Evolutionary conservation across 2,113 vertebrate species (phyloP), one percentile per base, ranked within the genome.

Genomic region (Chaetops frenatus): DNA sequence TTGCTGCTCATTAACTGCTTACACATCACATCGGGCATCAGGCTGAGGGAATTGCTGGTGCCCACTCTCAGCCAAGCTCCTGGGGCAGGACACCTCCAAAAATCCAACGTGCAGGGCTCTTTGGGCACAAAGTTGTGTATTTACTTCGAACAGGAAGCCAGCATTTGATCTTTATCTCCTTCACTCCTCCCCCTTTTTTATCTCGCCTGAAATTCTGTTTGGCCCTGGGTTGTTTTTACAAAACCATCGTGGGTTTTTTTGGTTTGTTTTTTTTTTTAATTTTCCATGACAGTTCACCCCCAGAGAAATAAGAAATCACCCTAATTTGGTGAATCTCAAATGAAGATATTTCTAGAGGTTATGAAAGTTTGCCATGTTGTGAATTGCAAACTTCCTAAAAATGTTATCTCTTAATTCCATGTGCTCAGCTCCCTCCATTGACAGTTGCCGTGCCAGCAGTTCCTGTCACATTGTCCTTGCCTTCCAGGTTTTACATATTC

Each of bases 81-180:
- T 44, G 1, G 44, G 27, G 28, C 47, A 57, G 84, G 42, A 38
- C 48, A n/a, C 11, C 65, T 73, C 15, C 1, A 27, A 42, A 44
- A 81, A 29, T 42, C 45, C 82, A 40, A 16, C 23, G 73, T 69
- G 4, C 24, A 25, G 12, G 15, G 22, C 72, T 14, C 4, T 33
- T 92, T 51, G 77, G 48, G 71, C 54, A 40, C 10, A 8, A 73
- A 61, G 7, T 24, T 67, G 61, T 5, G 51, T 60, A 2, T 81
- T 86, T 62, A 35, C 16, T 66, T 69, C 25, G 9, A 17, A 17
- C 31, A 65, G 89, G 81, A 96, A 95, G n/a, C 60, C 84, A 81
- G 7, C 17, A 1, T 44, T 70, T 62, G 93, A 95, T 97, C 82
- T 51, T 87, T 95, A 93, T 95, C 87, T 92, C 65, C 48, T 79